Base-by-base conservation (phyloP, 1,140 invertebrate species). In the Cepaea nemoralis region DNA sequence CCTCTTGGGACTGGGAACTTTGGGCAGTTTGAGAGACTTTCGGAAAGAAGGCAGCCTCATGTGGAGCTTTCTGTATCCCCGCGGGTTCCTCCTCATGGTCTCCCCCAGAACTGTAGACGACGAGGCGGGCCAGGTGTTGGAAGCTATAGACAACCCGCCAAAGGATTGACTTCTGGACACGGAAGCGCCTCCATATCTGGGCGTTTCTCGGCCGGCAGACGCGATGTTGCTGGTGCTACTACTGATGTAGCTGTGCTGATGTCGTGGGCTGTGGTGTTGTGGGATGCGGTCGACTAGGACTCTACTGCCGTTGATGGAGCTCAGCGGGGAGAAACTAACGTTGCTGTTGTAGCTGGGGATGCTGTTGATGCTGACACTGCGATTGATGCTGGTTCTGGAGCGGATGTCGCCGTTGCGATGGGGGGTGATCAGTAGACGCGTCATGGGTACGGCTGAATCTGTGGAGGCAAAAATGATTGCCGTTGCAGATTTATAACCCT, bases 1-100 rank as follows among this genome's bases (percentile, higher is more conserved):
- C 55, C 92, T 85, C 75, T 87, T 87, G 0, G 91, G 91, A 78
- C 91, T 84, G 2, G 91, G 91, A 55, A 90, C 85, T 83, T 91
- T 92, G 66, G 91, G 90, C 19, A 91, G 85, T 84, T 91, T 92
- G 35, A 89, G 87, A 35, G 87, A 86, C 79, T 90, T 90, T 67
- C 85, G 66, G 40, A 39, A 48, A 5, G 59, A 31, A 12, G 24
- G 33, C 12, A 31, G 69, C n/a, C 33, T 63, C 37, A 12, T 31
- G 8, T 37, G 80, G 16, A 14, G 8, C 42, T 81, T 80, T 27
- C 71, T 55, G 55, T 80, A 73, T 70, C 79, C 69, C 66, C 84
- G 75, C 5, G 85, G 77, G 22, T 73, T 81, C 50, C 83, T 59
- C 59, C 82, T 85, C 27, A 88, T 79, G 6, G 89, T 85, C 42